Evolutionary conservation across 2,888 invertebrate genomes (phyloP), one percentile per base, ranked within the genome.

Genomic region (Enchytraeus crypticus): DNA sequence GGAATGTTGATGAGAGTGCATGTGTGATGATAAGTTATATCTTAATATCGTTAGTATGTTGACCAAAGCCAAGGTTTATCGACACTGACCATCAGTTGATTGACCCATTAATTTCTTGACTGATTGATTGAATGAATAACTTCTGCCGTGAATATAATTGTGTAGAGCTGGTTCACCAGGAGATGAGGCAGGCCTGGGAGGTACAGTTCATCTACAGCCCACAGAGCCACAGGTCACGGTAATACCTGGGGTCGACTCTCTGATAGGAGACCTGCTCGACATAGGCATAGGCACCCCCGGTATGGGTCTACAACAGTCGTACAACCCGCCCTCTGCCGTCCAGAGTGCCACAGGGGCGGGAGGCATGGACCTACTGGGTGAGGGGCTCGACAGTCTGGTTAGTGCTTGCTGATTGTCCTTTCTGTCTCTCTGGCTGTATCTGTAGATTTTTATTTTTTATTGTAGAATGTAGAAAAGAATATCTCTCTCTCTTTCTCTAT

Each of bases 211-310:
- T n/a, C 51, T 23, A 14, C 53, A 51, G 53, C 29, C 23, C n/a
- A 51, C 3, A 21, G 53, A 32, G 14, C 53, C 53, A 32, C 53
- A 51, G 53, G 53, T 51, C 21, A 51, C 53, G 5, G 86, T 87
- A 14, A 87, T 87, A 70, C 86, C 86, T 18, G 82, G 84, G 14
- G 87, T 92, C 82, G 97, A 97, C 77, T 92, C 92, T 0, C 83
- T 98, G 29, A 95, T 98, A 76, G 97, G 95, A 0, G 98, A 98
- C 81, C 83, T 98, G 59, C 83, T 98, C 60, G 92, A 92, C 30
- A 92, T 98, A 89, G 97, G 98, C 80, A 88, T 98, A 66, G 89
- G 89, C 72, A 80, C 82, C 0, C 81, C 82, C 8, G 74, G 59
- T 32, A 70, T 72, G 65, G n/a, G n/a, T n/a, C n/a, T n/a, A n/a